A percentile compares a stretch with the other conserved stretches of the same genome.
Conservation (phyloP, 2,113 vertebrate genomes). For the Mellivora capensis region DNA sequence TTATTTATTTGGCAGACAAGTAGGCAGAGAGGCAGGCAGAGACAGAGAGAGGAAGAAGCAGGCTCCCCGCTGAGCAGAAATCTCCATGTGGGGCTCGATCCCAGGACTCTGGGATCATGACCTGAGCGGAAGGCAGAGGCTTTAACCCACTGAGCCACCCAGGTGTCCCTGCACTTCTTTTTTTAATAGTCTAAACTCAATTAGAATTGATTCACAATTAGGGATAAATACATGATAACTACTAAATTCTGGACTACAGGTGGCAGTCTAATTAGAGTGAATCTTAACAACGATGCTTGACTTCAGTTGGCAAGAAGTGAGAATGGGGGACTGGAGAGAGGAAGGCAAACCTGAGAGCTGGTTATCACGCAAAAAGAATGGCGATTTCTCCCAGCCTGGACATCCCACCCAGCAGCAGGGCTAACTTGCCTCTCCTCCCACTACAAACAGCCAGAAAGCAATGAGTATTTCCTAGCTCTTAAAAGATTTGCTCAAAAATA, state of each 20-base stretch:
- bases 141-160: too few species aligned
- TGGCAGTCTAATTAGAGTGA: background rate
- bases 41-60: too few species aligned
- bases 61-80: too few species aligned
- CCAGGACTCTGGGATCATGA: too few species aligned
- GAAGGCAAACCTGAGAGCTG: too few species aligned
- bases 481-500: background rate
- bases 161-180: too few species aligned
- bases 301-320: background rate
- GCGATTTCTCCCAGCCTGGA: background rate
- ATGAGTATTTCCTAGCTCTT: background rate
- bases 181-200: background rate
- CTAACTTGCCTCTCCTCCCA: background rate
- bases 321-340: accelerated
- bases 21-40: too few species aligned
- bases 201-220: background rate
- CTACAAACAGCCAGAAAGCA: background rate
- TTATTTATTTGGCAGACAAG: too few species aligned
- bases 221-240: background rate
- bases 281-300: background rate
- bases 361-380: background rate
- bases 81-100: too few species aligned
- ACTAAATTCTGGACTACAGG: background rate
- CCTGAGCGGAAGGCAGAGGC: too few species aligned
- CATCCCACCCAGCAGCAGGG: accelerated